Evolutionary conservation across 2,797 vertebrate species (phyloP).

Genomic region (Eutrigla gurnardus): DNA sequence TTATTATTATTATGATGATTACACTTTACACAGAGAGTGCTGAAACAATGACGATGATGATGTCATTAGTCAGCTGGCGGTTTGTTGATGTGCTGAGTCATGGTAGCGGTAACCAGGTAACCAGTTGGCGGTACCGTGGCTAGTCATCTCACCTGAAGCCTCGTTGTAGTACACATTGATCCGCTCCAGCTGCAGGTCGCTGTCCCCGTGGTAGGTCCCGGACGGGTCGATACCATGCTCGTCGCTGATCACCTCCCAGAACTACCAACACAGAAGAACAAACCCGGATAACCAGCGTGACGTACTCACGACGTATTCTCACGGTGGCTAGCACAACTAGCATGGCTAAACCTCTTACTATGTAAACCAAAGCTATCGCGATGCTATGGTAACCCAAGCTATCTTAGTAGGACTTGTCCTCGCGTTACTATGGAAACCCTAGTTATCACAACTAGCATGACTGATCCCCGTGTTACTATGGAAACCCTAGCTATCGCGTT

Average conservation of each 20-base stretch:
- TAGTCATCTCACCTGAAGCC: constrained; percentile 60
- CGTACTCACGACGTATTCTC: no score
- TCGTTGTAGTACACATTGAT: constrained; percentile 81
- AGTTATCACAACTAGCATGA: no score
- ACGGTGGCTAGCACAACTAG: no score
- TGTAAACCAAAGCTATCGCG: no score
- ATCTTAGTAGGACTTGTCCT: no score
- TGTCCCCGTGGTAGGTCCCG: constrained; percentile 74
- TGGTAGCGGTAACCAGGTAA: constrained; percentile 49
- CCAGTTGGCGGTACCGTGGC: neutral
- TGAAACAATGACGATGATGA: neutral
- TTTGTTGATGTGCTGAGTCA: constrained; percentile 28
- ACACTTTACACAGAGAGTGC: neutral
- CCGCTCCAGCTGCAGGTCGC: constrained; percentile 75
- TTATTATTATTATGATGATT: neutral
- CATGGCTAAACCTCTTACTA: no score
- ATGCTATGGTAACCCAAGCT: no score
- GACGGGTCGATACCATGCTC: constrained; percentile 79
- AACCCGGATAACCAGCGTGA: neutral
- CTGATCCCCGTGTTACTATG: no score
- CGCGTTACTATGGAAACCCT: no score
- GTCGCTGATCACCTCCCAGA: constrained; percentile 77
- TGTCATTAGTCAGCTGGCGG: neutral
- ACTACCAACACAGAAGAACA: constrained; percentile 24
- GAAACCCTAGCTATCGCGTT: no score